A percentile compares a stretch with the other conserved stretches of the same genome.
Evolutionary conservation across 2,797 vertebrate genomes (phyloP).

Genomic region (Champsocephalus esox): DNA sequence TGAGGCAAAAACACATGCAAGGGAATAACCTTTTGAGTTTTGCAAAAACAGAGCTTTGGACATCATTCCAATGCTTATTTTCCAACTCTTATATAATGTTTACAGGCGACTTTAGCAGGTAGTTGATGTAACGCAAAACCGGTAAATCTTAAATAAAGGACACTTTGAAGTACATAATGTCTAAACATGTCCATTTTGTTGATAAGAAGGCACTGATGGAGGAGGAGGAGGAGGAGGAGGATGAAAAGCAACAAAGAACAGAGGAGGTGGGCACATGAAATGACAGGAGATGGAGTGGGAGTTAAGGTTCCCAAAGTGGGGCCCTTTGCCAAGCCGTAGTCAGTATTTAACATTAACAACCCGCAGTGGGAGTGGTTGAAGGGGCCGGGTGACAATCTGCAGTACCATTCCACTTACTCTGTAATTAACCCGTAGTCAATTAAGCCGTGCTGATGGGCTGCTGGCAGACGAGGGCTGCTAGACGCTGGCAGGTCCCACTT

Average conservation of each 20-base stretch:
- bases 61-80: too few relatives aligned
- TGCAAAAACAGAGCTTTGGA: neutral
- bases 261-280: slow-evolving; percentile 65
- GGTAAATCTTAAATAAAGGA: slow-evolving; percentile 6
- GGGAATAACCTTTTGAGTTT: slow-evolving; percentile 25
- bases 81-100: neutral
- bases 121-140: slow-evolving; percentile 1
- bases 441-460: slow-evolving; percentile 72
- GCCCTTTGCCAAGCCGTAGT: slow-evolving; percentile 67
- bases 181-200: slow-evolving; percentile 44
- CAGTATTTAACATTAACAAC: slow-evolving; percentile 81
- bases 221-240: slow-evolving; percentile 24
- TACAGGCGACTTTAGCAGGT: neutral
- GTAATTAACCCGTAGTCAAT: slow-evolving; percentile 82
- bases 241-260: slow-evolving; percentile 55
- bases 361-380: slow-evolving; percentile 75
- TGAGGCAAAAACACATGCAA: slow-evolving; percentile 1
- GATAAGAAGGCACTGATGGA: slow-evolving; percentile 46
- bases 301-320: slow-evolving; percentile 73
- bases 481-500: slow-evolving; percentile 71
- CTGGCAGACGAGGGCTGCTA: slow-evolving; percentile 62
- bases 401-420: slow-evolving; percentile 65
- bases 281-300: slow-evolving; percentile 72
- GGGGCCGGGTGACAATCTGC: slow-evolving; percentile 72
- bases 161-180: slow-evolving; percentile 31